Percentiles rank a stretch among this genome's conserved stretches.
Conservation (phyloP, 2,113 vertebrate species). For the Xyliphius kryptos region DNA sequence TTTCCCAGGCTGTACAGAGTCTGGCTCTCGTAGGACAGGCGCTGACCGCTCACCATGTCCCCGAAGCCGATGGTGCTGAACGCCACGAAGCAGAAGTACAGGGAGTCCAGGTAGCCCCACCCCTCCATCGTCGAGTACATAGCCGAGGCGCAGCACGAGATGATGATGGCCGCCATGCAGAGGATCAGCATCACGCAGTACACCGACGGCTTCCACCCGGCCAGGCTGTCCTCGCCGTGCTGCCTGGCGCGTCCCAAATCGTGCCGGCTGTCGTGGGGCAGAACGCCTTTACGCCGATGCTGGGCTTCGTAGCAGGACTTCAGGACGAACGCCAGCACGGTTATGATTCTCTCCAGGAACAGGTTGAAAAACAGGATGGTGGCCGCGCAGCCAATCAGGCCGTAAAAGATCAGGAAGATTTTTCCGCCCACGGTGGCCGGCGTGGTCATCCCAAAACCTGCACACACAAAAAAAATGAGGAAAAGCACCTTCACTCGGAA, state of each 20-base stretch:
- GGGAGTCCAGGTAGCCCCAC: conserved; percentile 91
- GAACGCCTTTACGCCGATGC: conserved; percentile 64
- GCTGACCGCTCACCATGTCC: conserved; percentile 93
- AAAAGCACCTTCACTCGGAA: too few relatives aligned
- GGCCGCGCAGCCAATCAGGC: conserved; percentile 87
- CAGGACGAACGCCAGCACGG: conserved; percentile 79
- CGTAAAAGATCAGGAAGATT: conserved; percentile 92
- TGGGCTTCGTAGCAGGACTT: conserved; percentile 76
- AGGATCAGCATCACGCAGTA: conserved; percentile 94
- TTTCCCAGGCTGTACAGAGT: conserved; percentile 81
- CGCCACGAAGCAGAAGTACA: too few relatives aligned
- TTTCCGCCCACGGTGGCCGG: conserved; percentile 86
- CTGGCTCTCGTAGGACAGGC: conserved; percentile 71
- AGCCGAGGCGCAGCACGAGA: conserved; percentile 90
- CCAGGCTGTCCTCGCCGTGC: conserved; percentile 58
- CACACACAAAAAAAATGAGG: too few relatives aligned
- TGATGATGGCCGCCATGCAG: conserved; percentile 77
- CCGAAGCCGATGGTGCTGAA: conserved; percentile 98
- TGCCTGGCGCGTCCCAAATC: conserved; percentile 49
- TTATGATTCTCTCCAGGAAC: conserved; percentile 92
- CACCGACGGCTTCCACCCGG: conserved; percentile 90
- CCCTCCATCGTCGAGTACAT: conserved; percentile 86
- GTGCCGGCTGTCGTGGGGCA: conserved; percentile 48
- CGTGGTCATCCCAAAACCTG: conserved; percentile 96
- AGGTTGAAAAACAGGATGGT: conserved; percentile 97